Conservation (phyloP, 2,113 vertebrate genomes). For the Crotophaga sulcirostris region DNA sequence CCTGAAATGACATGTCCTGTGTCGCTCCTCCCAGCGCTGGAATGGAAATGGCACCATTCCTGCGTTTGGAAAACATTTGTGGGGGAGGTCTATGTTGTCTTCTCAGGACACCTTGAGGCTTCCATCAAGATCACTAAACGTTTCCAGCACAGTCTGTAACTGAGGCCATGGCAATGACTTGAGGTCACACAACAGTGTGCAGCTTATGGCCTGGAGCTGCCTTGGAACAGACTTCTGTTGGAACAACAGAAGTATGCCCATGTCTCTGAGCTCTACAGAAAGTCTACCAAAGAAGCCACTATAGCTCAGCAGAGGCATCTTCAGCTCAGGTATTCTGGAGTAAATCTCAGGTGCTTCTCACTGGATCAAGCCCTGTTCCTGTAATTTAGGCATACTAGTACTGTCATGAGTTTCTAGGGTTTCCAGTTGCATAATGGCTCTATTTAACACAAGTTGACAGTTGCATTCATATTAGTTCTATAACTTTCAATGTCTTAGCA, state of each 20-base stretch:
- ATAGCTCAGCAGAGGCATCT: not conserved
- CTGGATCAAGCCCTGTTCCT: not conserved
- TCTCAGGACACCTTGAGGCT: not conserved
- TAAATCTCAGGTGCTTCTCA: not conserved
- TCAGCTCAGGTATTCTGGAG: not conserved
- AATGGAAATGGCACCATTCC: not conserved
- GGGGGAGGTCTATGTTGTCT: not conserved
- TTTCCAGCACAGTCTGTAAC: not conserved
- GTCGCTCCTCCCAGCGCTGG: not conserved
- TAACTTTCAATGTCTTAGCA: not conserved
- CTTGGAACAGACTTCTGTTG: not conserved
- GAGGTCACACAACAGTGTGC: fast-evolving
- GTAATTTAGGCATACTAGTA: not conserved
- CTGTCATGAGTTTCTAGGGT: not conserved
- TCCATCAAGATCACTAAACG: not conserved
- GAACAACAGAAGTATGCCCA: not conserved
- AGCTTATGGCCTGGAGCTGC: fast-evolving
- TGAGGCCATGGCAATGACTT: not conserved
- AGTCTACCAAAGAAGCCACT: not conserved
- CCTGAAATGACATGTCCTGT: not conserved
- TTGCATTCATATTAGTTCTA: not conserved
- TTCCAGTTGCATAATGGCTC: not conserved
- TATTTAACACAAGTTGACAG: not conserved
- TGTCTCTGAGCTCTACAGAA: not conserved
- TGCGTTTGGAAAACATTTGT: not conserved